Conservation (phyloP, 2,113 vertebrate genomes). For the Bufo gargarizans region DNA sequence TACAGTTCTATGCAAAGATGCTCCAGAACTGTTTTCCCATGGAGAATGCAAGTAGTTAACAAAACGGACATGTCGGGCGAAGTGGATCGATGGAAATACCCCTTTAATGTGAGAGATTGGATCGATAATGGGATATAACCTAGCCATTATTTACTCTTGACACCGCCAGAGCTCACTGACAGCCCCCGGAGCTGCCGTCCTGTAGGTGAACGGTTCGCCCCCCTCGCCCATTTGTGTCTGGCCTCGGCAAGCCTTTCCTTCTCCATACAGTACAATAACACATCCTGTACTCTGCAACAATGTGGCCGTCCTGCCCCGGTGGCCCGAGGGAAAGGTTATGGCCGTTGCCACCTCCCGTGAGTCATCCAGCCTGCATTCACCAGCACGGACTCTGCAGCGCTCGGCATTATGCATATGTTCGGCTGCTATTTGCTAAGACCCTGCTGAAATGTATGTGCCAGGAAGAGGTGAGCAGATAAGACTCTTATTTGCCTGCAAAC, state of each 20-base stretch:
- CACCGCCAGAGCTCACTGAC: too few relatives aligned
- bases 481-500: neutral
- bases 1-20: too few relatives aligned
- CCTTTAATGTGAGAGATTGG: too few relatives aligned
- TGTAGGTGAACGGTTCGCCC: neutral
- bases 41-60: too few relatives aligned
- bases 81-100: too few relatives aligned
- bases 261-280: neutral
- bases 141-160: neutral
- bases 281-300: slow-evolving; percentile 5
- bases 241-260: neutral
- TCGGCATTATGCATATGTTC: neutral
- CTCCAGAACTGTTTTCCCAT: too few relatives aligned
- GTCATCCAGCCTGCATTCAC: neutral
- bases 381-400: neutral
- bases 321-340: slow-evolving; percentile 20
- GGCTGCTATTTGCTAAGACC: neutral
- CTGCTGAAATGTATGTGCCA: neutral
- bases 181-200: neutral
- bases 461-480: neutral
- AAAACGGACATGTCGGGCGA: too few relatives aligned
- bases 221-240: neutral
- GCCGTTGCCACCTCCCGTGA: neutral
- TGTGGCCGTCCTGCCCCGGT: neutral
- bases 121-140: too few relatives aligned